Conservation (phyloP, 1,140 invertebrate species). For the Neomicropteryx cornuta region DNA sequence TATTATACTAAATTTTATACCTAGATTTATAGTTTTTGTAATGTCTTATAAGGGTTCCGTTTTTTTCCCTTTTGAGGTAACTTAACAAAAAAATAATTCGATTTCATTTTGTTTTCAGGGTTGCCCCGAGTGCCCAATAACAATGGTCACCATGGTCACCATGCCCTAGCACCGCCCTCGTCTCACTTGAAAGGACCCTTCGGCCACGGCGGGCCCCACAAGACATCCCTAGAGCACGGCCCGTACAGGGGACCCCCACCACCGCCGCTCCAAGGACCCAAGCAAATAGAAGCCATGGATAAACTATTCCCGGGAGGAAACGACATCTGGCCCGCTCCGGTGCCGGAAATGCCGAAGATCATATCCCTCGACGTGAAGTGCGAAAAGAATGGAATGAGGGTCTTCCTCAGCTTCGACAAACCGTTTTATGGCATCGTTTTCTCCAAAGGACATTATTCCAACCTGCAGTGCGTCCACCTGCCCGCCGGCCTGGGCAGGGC, state of each 20-base stretch:
- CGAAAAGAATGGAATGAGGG: conserved; percentile 88
- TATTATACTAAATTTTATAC: too few relatives aligned
- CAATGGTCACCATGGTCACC: conserved; percentile 37
- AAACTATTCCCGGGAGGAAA: conserved; percentile 42
- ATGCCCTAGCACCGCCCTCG: conserved; percentile 33
- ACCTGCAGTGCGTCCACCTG: conserved; percentile 83
- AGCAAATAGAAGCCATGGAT: conserved; percentile 37
- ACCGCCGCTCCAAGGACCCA: conserved; percentile 33
- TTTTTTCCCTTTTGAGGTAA: conserved; percentile 18
- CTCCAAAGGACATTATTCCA: conserved; percentile 85
- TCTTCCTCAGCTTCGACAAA: conserved; percentile 85
- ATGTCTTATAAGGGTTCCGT: too few relatives aligned
- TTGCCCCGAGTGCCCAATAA: conserved; percentile 34
- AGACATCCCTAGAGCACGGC: conserved; percentile 29
- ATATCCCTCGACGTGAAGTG: conserved; percentile 86
- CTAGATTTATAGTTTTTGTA: too few relatives aligned
- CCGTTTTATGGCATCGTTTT: conserved; percentile 93
- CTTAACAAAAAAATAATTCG: conserved; percentile 13
- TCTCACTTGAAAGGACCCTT: conserved; percentile 37
- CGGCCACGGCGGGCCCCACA: conserved; percentile 17
- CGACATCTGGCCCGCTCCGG: conserved; percentile 72
- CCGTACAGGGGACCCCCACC: conserved; percentile 55
- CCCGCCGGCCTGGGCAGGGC: conserved; percentile 76
- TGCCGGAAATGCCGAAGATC: conserved; percentile 83
- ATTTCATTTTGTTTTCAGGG: conserved; percentile 21